A percentile compares a stretch with the other conserved stretches of the same genome.
Evolutionary conservation across 30 jellyfish, hydroid and myxozoan species (phyloP).

Genomic region (Turritopsis rubra): DNA sequence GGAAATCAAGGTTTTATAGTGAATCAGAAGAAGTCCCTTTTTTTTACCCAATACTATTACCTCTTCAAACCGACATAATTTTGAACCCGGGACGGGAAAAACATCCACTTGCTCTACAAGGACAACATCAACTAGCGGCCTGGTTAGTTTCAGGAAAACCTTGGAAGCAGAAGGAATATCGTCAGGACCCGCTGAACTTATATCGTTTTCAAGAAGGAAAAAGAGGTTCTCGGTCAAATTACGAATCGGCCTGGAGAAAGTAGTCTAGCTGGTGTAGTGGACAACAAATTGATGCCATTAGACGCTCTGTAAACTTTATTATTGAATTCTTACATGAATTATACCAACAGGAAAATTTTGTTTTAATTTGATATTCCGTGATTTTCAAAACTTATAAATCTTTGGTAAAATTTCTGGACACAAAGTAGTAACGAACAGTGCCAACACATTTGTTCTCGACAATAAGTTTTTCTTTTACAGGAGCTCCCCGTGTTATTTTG

Average conservation of each 20-base stretch:
- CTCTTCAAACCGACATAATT: background rate
- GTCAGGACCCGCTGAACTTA: background rate
- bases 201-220: background rate
- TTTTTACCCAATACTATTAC: no score
- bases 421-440: no score
- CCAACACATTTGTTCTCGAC: no score
- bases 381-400: no score
- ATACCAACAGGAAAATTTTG: no score
- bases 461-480: no score
- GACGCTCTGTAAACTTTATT: background rate
- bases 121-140: conserved; percentile 2
- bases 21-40: no score
- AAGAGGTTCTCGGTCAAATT: background rate
- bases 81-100: conserved; percentile 8
- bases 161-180: conserved; percentile 4
- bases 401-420: no score
- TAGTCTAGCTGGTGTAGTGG: conserved; percentile 10
- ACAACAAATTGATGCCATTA: background rate
- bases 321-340: no score
- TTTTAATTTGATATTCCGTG: no score
- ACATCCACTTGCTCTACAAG: background rate
- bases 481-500: no score
- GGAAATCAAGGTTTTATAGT: no score
- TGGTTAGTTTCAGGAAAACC: background rate
- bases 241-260: conserved; percentile 8